These are phyloP conservation scores for Rotaria sp. DNA, from an alignment of 2,888 invertebrate species.

Conservation along the genomic window DNA sequence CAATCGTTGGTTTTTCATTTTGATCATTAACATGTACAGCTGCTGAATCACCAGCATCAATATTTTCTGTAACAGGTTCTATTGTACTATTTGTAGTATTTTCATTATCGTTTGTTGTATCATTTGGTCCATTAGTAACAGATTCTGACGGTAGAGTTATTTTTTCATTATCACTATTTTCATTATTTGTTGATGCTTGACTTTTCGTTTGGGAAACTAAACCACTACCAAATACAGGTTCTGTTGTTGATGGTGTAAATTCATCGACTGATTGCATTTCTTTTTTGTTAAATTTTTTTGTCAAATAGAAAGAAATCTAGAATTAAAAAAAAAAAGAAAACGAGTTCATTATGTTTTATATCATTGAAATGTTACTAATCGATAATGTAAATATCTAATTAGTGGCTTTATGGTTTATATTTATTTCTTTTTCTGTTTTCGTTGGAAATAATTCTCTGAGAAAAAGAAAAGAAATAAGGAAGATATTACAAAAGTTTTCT, in stretches of 20 bases:
- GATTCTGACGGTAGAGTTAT: background rate
- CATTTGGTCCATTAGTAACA: background rate
- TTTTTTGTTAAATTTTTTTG: background rate
- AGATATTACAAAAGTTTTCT: background rate
- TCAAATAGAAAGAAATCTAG: background rate
- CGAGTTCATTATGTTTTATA: no score
- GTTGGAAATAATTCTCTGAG: no score
- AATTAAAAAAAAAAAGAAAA: background rate
- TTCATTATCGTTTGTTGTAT: background rate
- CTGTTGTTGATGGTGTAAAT: slow-evolving; percentile 7
- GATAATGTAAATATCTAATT: no score
- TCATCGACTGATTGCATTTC: background rate
- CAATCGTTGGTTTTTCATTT: background rate
- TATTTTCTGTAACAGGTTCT: background rate
- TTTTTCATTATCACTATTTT: background rate
- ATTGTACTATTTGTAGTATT: background rate
- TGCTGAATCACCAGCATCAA: background rate
- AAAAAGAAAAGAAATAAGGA: background rate
- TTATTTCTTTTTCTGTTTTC: no score
- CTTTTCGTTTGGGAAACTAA: background rate
- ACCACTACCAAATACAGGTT: background rate
- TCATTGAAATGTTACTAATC: no score
- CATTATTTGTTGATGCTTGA: background rate
- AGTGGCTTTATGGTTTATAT: no score
- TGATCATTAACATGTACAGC: background rate